Evolutionary conservation across 2,113 vertebrate species (phyloP), one percentile per base, ranked within the genome.

Genomic region (Sitta europaea): DNA sequence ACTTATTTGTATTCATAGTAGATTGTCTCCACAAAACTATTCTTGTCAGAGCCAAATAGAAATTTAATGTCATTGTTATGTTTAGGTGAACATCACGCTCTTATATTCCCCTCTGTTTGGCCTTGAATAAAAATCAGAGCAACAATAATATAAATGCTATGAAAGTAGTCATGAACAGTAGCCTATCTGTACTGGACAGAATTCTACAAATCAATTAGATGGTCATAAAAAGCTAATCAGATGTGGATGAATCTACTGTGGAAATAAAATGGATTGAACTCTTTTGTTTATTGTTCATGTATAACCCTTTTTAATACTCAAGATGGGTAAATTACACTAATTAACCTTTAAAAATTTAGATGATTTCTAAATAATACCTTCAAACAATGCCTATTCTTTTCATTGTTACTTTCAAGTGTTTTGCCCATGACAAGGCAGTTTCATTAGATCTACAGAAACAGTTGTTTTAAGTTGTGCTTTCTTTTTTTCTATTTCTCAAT

Each of bases 301-400:
- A 97, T 98, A 98, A 98, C 96, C 97, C 98, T 98, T 99, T 98
- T 98, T 98, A 98, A 98, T 98, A 98, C 98, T 97, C 79, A 96
- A 97, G 94, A 98, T 97, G 98, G 97, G 97, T 98, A 99, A 99
- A 99, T 99, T 99, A 99, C 98, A 98, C 98, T 99, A 98, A 99
- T 99, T 99, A 99, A 99, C 98, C 99, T 98, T 98, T 98, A 98
- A 98, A 98, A 99, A 94, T 42, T 97, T 98, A 98, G 98, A 97
- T 97, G 94, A 98, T 98, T 98, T 98, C 97, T 98, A 98, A 98
- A 99, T 98, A 99, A 99, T 99, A 97, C 93, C 97, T 97, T 98
- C 96, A 98, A 98, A 99, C 98, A 99, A 99, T 98, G 95, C 91
- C 90, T 97, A 95, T 98, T 94, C 88, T 97, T 81, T 95, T 94